Percentiles rank a stretch among this genome's conserved stretches.
These are phyloP conservation scores for Bombus breviceps DNA, from an alignment of 1,140 invertebrate species.

Conservation along the genomic window DNA sequence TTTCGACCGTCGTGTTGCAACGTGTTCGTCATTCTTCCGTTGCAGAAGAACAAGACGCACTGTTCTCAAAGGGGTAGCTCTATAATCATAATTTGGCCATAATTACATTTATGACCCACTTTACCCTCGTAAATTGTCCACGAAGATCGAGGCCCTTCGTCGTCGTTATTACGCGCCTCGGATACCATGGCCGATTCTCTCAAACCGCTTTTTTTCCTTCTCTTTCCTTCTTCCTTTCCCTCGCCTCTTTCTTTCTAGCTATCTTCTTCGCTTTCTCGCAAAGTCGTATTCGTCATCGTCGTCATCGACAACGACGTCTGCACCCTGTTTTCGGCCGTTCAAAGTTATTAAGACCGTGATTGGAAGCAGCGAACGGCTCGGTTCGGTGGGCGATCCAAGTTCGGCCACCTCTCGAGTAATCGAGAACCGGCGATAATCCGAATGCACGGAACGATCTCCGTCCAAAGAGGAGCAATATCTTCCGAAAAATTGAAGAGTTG, in stretches of 20 bases:
- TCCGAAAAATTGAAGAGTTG: not conserved
- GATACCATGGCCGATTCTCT: constrained; percentile 58
- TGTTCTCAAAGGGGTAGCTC: constrained; percentile 69
- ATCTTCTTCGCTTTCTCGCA: not conserved
- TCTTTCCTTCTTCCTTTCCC: not conserved
- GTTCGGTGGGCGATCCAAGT: constrained; percentile 54
- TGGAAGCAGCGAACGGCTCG: constrained; percentile 53
- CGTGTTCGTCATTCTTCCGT: not conserved
- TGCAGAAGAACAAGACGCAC: constrained; percentile 35
- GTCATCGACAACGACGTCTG: constrained; percentile 39
- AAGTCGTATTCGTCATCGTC: constrained; percentile 28
- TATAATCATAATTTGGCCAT: constrained; percentile 81
- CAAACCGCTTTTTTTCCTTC: constrained; percentile 31
- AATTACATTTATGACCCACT: constrained; percentile 82
- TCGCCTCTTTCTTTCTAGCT: constrained; percentile 8
- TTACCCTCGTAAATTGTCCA: constrained; percentile 80
- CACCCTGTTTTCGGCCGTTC: constrained; percentile 53
- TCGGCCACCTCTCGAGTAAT: constrained; percentile 63
- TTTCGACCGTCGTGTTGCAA: not conserved
- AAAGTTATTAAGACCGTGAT: constrained; percentile 69
- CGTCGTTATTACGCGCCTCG: constrained; percentile 68
- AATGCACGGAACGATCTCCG: constrained; percentile 47
- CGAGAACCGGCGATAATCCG: constrained; percentile 65
- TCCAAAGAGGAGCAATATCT: constrained; percentile 47
- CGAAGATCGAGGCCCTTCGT: constrained; percentile 61